A percentile compares a stretch with the other conserved stretches of the same genome.
Evolutionary conservation across 2,797 vertebrate genomes (phyloP).

Genomic region (Aotus griseimembra): DNA sequence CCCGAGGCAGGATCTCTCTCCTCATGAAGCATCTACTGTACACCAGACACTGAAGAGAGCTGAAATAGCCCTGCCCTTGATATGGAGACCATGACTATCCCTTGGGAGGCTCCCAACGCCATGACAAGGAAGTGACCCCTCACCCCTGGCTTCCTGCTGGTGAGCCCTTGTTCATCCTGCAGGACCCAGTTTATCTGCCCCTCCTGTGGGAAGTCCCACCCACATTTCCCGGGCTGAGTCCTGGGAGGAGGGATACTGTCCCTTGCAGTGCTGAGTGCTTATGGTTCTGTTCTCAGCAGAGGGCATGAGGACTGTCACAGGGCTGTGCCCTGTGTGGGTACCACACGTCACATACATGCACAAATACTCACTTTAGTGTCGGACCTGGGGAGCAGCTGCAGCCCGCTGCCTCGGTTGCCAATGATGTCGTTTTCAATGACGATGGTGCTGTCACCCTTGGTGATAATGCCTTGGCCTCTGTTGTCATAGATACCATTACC

Average conservation of each 20-base stretch:
- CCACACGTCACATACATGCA: background rate
- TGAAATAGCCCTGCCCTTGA: background rate
- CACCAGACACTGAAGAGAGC: background rate
- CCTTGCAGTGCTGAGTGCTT: background rate
- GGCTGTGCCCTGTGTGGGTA: background rate
- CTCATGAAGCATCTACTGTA: background rate
- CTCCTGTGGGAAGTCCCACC: background rate
- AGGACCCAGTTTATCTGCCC: background rate
- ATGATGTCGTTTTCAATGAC: conserved; percentile 93
- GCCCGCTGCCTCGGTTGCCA: conserved; percentile 90
- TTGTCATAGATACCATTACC: conserved; percentile 95
- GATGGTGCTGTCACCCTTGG: conserved; percentile 88
- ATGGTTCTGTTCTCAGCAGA: background rate
- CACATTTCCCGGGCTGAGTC: background rate
- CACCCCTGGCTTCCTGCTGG: background rate
- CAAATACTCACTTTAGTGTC: conserved; percentile 90
- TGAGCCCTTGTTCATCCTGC: background rate
- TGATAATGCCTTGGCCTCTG: conserved; percentile 89
- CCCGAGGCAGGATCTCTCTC: background rate
- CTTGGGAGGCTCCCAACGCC: background rate
- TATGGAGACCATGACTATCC: background rate
- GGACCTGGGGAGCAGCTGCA: conserved; percentile 89
- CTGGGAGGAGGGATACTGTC: background rate
- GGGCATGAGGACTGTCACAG: background rate
- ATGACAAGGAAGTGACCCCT: background rate